These are phyloP conservation scores for Hormaphis cornu DNA, from an alignment of 1,140 invertebrate species.

Conservation along the genomic window DNA sequence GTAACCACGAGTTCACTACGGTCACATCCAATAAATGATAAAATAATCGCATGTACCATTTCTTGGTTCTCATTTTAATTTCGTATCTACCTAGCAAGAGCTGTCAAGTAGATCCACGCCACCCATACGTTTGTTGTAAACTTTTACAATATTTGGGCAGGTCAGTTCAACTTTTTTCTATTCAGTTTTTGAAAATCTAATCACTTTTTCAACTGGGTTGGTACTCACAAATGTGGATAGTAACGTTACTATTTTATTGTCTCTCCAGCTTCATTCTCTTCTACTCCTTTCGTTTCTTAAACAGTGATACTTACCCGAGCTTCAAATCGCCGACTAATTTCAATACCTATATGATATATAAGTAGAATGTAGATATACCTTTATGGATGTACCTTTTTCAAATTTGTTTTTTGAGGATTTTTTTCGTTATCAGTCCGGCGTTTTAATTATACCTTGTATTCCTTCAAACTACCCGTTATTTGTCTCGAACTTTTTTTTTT, in stretches of 20 bases:
- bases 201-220: conserved; percentile 39
- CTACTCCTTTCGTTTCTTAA: too few species aligned
- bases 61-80: conserved; percentile 40
- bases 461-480: too few species aligned
- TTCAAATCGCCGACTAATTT: too few species aligned
- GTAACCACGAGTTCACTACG: conserved; percentile 38
- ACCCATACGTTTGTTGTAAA: conserved; percentile 39
- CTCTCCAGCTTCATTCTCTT: too few species aligned
- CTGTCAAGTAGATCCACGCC: conserved; percentile 42
- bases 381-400: too few species aligned
- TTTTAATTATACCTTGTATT: too few species aligned
- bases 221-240: conserved; percentile 42
- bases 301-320: too few species aligned
- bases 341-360: too few species aligned
- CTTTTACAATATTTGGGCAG: conserved; percentile 37
- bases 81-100: conserved; percentile 40
- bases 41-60: conserved; percentile 40
- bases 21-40: conserved; percentile 39
- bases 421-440: too few species aligned
- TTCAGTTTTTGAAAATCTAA: conserved; percentile 36
- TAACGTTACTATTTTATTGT: conserved; percentile 43
- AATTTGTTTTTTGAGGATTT: too few species aligned
- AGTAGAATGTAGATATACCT: too few species aligned
- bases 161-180: neutral
- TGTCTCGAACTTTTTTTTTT: too few species aligned